Base-by-base conservation (phyloP, 2,888 invertebrate genomes). In the Pristionchus maxplancki region DNA sequence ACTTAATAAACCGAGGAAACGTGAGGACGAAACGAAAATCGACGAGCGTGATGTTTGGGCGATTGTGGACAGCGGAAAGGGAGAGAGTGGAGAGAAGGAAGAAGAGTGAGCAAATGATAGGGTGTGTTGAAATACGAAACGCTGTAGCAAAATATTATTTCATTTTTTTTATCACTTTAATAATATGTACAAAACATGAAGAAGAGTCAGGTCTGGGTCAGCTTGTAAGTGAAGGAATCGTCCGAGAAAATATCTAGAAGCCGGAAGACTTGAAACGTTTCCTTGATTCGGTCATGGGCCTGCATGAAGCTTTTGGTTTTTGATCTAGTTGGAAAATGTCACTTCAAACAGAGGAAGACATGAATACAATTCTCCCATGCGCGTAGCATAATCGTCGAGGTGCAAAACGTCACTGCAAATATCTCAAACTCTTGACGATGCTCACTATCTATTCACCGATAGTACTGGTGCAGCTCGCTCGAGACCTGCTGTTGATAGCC, bases 391-490 rank as follows among this genome's bases (percentile, higher is more conserved):
- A 13, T 78, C 44, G 3, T 28, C 78, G 4, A 78, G 40, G 28
- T 28, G 78, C 1, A 78, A 28, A 28, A 28, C 44, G 1, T 78
- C 44, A 1, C 78, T 44, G 44, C 8, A 74, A 37, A 37, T 28
- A 37, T 11, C 5, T 8, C 58, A 24, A 9, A 34, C 6, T 31
- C 8, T 37, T 40, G 20, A 28, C 28, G 4, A 64, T 64, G 28
- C 64, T 11, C 5, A 64, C 1, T 5, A 28, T n/a, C 5, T 6
- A 53, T 53, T 40, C 15, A 78, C 44, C 78, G 78, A 44, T 78
- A 78, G 44, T 78, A 78, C n/a, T n/a, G 24, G n/a, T 78, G 78
- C 28, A 78, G 44, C 78, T 78, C 78, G 13, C n/a, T 15, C 3
- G 28, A 78, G 0, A 78, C n/a, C 15, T 48, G 44, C 1, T 13